Base-by-base conservation (phyloP, 1,140 invertebrate genomes). In the Drosophila lacertosa region DNA sequence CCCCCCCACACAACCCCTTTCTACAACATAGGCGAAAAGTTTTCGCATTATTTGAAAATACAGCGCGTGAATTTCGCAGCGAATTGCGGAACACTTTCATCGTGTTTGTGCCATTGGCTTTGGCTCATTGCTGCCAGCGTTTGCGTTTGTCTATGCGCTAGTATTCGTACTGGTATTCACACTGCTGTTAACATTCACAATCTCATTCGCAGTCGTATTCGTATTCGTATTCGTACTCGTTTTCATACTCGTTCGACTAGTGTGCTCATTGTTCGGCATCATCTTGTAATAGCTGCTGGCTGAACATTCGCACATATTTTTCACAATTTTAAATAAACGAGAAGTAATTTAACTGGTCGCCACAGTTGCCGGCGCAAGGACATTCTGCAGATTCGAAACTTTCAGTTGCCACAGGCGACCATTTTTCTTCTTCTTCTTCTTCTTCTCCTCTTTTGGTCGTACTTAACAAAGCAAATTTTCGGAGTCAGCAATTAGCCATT, bases 41-140 rank as follows among this genome's bases (percentile, higher is more conserved):
- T 84, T 84, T 84, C 81, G 82, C 76, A 84, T 84, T 84, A 84
- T 84, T 84, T 84, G 81, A 86, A 84, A 84, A 86, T 81, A 77
- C 82, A 81, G 65, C 73, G 81, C 74, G 82, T 77, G 69, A 80
- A 80, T 80, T 82, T 86, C 68, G 69, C 62, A 74, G 81, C 81
- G 86, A 81, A 84, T 84, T 84, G 81, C 63, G 63, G 69, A 88
- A 81, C 77, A 84, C 80, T 84, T 81, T 77, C 62, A 71, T 67
- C 73, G 66, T 80, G 72, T 80, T 83, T 83, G 74, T 73, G 71
- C 71, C 71, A 68, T 72, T 83, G 79, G 66, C 80, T 63, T 48
- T 48, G n/a, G 22, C 35, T 26, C 48, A 63, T 42, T 67, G 35
- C 22, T 50, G 18, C 18, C 3, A 26, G 39, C 50, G 39, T 48